Evolutionary conservation across 2,113 vertebrate genomes (phyloP).

Genomic region (Osmerus eperlanus): DNA sequence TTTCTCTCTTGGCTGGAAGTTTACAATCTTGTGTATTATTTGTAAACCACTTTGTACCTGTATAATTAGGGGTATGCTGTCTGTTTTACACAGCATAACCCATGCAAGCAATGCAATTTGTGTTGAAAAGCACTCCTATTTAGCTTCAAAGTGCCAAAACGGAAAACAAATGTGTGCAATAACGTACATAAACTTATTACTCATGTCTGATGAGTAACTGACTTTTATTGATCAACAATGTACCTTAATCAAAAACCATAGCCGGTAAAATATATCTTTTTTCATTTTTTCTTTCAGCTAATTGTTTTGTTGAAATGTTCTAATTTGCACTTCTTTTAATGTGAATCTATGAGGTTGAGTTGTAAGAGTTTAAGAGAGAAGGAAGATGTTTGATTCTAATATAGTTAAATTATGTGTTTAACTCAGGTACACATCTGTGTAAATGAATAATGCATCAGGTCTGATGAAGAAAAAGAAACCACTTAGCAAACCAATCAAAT

Average conservation of each 20-base stretch:
- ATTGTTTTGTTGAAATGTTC: background rate
- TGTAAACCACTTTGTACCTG: conserved; percentile 6
- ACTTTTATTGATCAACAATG: background rate
- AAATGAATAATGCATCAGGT: background rate
- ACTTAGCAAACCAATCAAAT: background rate
- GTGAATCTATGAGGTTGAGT: conserved; percentile 25
- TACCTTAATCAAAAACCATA: background rate
- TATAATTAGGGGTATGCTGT: background rate
- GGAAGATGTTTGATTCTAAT: background rate
- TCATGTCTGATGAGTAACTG: conserved; percentile 10
- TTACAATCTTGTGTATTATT: conserved; percentile 36
- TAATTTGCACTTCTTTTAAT: conserved; percentile 37
- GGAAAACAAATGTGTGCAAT: background rate
- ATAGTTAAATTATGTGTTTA: background rate
- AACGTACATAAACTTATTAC: background rate
- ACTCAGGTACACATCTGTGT: conserved; percentile 45
- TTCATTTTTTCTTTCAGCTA: too few relatives aligned
- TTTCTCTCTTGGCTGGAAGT: conserved; percentile 5
- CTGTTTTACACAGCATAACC: conserved; percentile 10
- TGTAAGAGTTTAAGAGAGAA: background rate
- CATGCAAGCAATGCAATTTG: conserved; percentile 36
- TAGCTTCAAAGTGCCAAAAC: conserved; percentile 4
- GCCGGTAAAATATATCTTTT: too few relatives aligned
- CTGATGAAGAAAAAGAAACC: background rate
- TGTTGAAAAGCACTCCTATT: conserved; percentile 3